Conservation (phyloP, 2,888 invertebrate species). For the Pristionchus exspectatus region DNA sequence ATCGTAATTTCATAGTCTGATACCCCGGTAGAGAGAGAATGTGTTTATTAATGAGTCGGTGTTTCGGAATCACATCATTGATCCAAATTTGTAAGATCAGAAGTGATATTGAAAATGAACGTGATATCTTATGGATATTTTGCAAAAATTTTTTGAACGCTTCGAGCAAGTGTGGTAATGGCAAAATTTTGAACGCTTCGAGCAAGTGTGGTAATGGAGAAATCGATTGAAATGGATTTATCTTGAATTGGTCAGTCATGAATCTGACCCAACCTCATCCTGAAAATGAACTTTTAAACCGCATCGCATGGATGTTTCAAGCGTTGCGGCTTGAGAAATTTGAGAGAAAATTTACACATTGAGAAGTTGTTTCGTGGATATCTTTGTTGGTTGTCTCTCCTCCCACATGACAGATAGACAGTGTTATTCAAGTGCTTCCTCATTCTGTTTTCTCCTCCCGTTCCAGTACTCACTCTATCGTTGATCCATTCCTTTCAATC, state of each 20-base stretch:
- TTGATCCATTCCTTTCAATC: background rate
- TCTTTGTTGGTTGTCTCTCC: constrained; percentile 18
- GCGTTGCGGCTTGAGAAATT: constrained; percentile 34
- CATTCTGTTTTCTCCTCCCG: background rate
- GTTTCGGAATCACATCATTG: background rate
- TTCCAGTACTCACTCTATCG: background rate
- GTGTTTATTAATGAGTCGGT: constrained; percentile 3
- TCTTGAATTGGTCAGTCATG: background rate
- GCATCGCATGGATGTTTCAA: constrained; percentile 35
- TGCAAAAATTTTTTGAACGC: too few relatives aligned
- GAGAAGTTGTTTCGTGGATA: constrained; percentile 22
- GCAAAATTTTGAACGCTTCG: background rate
- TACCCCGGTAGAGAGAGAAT: constrained; percentile 17
- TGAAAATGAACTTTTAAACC: constrained; percentile 36
- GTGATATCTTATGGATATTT: background rate
- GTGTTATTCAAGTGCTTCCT: background rate
- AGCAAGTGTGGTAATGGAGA: background rate
- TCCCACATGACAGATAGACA: background rate
- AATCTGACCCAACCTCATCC: background rate
- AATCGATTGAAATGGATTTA: background rate
- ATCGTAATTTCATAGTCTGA: background rate
- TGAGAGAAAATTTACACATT: constrained; percentile 1
- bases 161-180: background rate
- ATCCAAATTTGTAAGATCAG: constrained; percentile 32
- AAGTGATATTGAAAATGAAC: background rate